Evolutionary conservation across 2,113 vertebrate genomes (phyloP).

Genomic region (Polyodon spathula): DNA sequence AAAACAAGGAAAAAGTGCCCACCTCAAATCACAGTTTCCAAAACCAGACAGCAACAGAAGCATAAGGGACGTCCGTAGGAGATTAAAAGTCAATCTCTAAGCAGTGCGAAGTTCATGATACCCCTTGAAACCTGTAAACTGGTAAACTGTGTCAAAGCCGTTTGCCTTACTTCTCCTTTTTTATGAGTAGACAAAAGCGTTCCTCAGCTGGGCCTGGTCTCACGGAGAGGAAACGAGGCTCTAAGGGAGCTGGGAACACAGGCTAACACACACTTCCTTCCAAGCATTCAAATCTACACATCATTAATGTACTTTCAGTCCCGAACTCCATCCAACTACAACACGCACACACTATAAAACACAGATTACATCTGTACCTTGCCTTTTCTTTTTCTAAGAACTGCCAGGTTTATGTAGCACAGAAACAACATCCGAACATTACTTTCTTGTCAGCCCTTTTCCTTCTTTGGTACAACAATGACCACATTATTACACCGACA

Average conservation of each 20-base stretch:
- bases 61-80: too few relatives aligned
- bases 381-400: constrained; percentile 2
- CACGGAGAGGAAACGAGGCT: constrained; percentile 6
- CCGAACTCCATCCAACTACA: constrained; percentile 5
- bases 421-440: neutral
- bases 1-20: neutral
- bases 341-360: constrained; percentile 13
- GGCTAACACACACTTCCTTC: constrained; percentile 16
- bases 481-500: neutral
- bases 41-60: neutral
- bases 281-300: constrained; percentile 20
- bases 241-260: constrained; percentile 19
- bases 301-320: constrained; percentile 7
- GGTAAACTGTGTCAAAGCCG: neutral
- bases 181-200: neutral
- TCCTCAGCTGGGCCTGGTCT: neutral
- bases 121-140: neutral
- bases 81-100: too few relatives aligned
- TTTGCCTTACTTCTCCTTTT: neutral
- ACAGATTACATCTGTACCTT: constrained; percentile 6
- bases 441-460: neutral
- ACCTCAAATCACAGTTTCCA: neutral
- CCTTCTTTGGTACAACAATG: neutral
- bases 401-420: neutral
- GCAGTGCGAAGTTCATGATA: neutral